These are phyloP conservation scores for Hedychridium roseum DNA, from an alignment of 2,888 invertebrate species.

Conservation along the genomic window DNA sequence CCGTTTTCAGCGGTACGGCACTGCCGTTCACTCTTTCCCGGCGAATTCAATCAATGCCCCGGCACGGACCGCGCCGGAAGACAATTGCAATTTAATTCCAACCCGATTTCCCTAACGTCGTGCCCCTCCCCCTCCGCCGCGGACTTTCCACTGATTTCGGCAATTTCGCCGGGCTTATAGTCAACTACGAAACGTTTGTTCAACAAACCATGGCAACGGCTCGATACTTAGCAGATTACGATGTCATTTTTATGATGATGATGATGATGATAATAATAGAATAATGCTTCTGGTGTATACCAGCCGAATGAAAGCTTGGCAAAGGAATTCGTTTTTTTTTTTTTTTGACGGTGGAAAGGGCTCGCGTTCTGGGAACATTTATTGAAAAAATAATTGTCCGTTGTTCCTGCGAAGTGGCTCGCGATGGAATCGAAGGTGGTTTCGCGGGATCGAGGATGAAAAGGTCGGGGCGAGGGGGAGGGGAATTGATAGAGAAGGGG, in stretches of 20 bases:
- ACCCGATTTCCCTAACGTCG: too few relatives aligned
- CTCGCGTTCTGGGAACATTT: neutral
- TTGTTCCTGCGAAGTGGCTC: neutral
- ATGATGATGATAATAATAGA: neutral
- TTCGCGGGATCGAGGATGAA: neutral
- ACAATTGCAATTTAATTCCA: slow-evolving; percentile 39
- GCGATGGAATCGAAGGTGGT: neutral
- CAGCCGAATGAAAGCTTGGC: too few relatives aligned
- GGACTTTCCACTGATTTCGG: neutral
- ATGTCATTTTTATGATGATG: neutral
- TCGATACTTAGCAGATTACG: neutral
- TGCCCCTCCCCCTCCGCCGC: neutral
- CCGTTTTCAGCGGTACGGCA: slow-evolving; percentile 47
- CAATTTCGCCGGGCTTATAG: neutral
- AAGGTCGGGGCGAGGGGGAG: neutral
- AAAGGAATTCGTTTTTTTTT: too few relatives aligned
- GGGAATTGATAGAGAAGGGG: neutral
- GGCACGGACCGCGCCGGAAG: slow-evolving; percentile 11
- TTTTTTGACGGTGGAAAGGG: neutral
- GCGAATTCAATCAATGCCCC: slow-evolving; percentile 51
- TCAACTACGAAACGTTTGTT: neutral
- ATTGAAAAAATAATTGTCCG: neutral
- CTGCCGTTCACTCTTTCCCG: slow-evolving; percentile 28
- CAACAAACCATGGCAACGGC: neutral
- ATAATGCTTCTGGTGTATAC: too few relatives aligned